Conservation (phyloP, 2,797 vertebrate species). For the Babyrousa celebensis region DNA sequence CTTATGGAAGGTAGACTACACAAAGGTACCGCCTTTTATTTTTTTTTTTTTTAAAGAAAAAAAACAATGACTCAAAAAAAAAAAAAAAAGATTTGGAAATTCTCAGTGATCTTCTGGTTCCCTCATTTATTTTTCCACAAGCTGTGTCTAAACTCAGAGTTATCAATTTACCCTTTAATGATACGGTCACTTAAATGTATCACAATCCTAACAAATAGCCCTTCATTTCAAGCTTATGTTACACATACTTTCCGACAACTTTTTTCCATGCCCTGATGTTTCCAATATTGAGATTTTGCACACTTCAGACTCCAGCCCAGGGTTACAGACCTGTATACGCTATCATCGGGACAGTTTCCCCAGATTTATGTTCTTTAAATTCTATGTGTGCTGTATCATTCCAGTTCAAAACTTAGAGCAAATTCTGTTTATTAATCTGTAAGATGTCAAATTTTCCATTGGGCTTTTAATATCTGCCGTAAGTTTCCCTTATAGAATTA, state of each 20-base stretch:
- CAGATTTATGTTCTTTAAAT: not conserved
- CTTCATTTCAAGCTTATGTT: not conserved
- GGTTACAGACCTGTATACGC: not conserved
- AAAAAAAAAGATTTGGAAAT: not conserved
- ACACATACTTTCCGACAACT: not conserved
- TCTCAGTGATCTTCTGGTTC: not conserved
- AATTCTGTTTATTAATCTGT: not conserved
- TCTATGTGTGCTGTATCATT: not conserved
- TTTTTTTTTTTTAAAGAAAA: not conserved
- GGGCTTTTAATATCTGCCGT: not conserved
- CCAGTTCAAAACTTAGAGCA: not conserved
- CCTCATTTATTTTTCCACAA: constrained; percentile 53
- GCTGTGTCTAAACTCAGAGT: not conserved
- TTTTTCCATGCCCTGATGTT: not conserved
- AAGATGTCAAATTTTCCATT: not conserved
- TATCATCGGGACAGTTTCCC: not conserved
- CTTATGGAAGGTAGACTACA: not conserved
- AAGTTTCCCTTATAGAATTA: not conserved
- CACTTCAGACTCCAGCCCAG: not conserved
- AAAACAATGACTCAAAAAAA: not conserved
- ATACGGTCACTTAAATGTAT: not conserved
- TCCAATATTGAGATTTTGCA: not conserved
- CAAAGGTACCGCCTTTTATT: not conserved
- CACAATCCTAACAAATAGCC: not conserved
- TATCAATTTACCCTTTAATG: constrained; percentile 42